Percentiles rank a stretch among this genome's conserved stretches.
phyloP scores from a whole-genome alignment of 2,888 invertebrate genomes.

The Epinotia brunnichana region DNA sequence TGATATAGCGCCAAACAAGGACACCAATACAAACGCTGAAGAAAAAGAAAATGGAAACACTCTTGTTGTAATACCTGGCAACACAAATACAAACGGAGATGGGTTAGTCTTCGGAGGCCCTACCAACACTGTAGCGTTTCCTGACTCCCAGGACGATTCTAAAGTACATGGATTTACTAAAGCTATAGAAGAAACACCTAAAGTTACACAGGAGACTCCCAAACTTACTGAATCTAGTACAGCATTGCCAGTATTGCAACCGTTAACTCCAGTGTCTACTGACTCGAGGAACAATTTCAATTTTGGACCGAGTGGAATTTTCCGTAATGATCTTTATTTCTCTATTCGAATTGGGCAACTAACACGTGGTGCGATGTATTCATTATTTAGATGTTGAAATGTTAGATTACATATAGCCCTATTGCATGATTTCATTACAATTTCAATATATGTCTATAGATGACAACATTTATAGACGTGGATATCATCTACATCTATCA shows the following conservation, averaged over 20 bases:
- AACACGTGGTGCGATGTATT: slow-evolving; percentile 11
- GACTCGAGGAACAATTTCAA: slow-evolving; percentile 55
- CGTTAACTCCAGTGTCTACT: slow-evolving; percentile 54
- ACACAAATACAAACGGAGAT: background rate
- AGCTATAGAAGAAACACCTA: slow-evolving; percentile 23
- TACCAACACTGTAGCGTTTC: slow-evolving; percentile 21
- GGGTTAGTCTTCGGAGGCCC: slow-evolving; percentile 20
- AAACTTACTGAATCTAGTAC: slow-evolving; percentile 14
- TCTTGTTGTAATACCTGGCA: slow-evolving; percentile 31
- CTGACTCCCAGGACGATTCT: slow-evolving; percentile 14
- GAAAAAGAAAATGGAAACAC: slow-evolving; percentile 11
- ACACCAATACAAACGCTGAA: slow-evolving; percentile 10
- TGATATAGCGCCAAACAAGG: background rate
- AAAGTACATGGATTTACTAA: slow-evolving; percentile 12
- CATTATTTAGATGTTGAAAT: background rate
- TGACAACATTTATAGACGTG: background rate
- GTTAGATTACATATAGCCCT: background rate
- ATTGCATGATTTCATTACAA: background rate
- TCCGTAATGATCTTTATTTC: slow-evolving; percentile 55
- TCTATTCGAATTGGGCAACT: slow-evolving; percentile 18
- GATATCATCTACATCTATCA: too few species aligned
- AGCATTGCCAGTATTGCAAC: slow-evolving; percentile 41
- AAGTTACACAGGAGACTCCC: slow-evolving; percentile 1
- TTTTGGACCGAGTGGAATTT: slow-evolving; percentile 53
- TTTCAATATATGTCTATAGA: background rate